These are phyloP conservation scores for Panthera uncia DNA, from an alignment of 2,113 vertebrate species.

Conservation along the genomic window DNA sequence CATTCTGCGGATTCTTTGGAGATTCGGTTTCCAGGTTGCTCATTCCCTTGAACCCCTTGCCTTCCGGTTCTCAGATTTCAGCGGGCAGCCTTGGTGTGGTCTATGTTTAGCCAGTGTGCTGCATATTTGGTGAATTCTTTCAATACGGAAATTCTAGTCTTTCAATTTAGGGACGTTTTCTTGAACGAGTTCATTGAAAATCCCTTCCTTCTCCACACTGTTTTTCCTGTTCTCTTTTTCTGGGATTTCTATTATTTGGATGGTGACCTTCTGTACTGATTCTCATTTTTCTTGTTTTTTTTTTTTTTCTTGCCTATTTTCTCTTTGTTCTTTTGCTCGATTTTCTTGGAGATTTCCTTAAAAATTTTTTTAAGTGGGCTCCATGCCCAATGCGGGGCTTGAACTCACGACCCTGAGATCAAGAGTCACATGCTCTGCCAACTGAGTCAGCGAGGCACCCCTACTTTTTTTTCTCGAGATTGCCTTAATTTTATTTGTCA, in stretches of 20 bases:
- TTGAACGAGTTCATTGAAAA: background rate
- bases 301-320: background rate
- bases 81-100: background rate
- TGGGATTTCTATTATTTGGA: background rate
- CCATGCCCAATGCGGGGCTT: background rate
- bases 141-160: background rate
- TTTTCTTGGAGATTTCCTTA: conserved; percentile 9
- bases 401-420: background rate
- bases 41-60: background rate
- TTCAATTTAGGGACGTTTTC: background rate
- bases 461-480: background rate
- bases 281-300: background rate
- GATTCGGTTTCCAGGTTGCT: background rate
- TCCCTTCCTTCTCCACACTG: background rate
- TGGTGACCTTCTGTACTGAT: background rate
- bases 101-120: background rate
- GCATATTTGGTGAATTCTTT: background rate
- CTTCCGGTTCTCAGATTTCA: background rate
- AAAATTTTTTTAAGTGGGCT: background rate
- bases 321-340: background rate
- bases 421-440: background rate
- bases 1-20: background rate
- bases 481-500: background rate
- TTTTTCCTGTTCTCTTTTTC: background rate
- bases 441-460: background rate